These are phyloP conservation scores for Drosophila maculinotata DNA, from an alignment of 2,888 invertebrate genomes.

Conservation along the genomic window DNA sequence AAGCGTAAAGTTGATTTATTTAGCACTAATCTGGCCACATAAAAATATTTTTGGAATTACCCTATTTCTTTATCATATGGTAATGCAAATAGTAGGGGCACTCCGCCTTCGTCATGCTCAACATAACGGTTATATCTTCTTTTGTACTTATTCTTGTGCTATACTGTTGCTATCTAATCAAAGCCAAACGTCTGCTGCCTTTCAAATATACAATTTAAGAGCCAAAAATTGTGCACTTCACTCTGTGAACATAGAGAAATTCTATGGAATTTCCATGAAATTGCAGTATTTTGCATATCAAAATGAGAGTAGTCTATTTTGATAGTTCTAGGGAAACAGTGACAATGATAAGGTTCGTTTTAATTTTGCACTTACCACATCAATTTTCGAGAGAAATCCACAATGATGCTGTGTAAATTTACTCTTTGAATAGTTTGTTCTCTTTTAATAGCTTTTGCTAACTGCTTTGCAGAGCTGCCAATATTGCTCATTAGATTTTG, in stretches of 20 bases:
- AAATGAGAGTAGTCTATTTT: not conserved
- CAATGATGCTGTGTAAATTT: constrained; percentile 29
- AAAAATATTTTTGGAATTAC: too few species aligned
- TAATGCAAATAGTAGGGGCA: constrained; percentile 1
- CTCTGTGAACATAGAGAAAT: too few species aligned
- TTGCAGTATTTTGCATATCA: not conserved
- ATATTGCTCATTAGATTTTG: constrained; percentile 27
- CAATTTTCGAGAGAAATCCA: constrained; percentile 1
- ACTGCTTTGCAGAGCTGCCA: constrained; percentile 15
- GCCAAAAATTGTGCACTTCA: too few species aligned
- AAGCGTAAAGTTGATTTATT: too few species aligned
- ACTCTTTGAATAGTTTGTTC: constrained; percentile 14
- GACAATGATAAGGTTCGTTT: too few species aligned
- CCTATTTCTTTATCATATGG: too few species aligned
- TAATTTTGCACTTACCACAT: constrained; percentile 39
- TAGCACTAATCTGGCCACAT: too few species aligned
- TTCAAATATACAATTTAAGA: constrained; percentile 24
- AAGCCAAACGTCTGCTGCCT: constrained; percentile 18
- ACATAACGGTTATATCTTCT: not conserved
- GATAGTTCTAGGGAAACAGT: not conserved
- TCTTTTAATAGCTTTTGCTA: constrained; percentile 13
- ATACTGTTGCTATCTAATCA: constrained; percentile 46
- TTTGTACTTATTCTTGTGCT: constrained; percentile 2
- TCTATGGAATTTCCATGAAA: not conserved
- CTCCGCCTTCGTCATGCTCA: not conserved